These are phyloP conservation scores for Parotocinclus haroldoi DNA, from an alignment of 2,797 vertebrate species.

Conservation along the genomic window DNA sequence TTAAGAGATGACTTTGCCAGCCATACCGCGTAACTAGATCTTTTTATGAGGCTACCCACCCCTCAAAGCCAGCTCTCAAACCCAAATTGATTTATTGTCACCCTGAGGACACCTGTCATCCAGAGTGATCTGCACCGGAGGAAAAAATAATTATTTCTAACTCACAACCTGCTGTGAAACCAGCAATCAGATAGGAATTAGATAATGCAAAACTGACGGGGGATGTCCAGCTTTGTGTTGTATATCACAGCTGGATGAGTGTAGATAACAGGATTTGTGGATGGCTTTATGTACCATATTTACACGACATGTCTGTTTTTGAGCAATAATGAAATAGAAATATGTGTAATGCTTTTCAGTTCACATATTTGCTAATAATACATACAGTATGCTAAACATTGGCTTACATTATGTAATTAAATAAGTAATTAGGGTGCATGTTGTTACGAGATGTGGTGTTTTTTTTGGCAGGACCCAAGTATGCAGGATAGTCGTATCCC, in stretches of 20 bases:
- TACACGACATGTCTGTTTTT: background rate
- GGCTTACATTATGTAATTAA: too few species aligned
- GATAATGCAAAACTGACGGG: conserved; percentile 34
- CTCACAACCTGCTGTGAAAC: conserved; percentile 27
- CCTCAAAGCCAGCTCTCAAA: conserved; percentile 61
- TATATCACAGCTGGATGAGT: conserved; percentile 32
- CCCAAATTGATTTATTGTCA: conserved; percentile 64
- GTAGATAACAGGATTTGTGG: conserved; percentile 32
- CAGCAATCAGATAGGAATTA: conserved; percentile 37
- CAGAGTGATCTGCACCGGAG: conserved; percentile 29
- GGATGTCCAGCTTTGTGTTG: conserved; percentile 12
- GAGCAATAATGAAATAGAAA: too few species aligned
- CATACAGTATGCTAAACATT: too few species aligned
- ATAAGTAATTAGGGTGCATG: too few species aligned
- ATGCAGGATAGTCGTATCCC: too few species aligned
- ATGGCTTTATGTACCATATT: background rate
- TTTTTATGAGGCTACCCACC: conserved; percentile 56
- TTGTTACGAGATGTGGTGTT: too few species aligned
- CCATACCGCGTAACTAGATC: conserved; percentile 64
- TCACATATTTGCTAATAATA: too few species aligned
- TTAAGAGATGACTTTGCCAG: conserved; percentile 64
- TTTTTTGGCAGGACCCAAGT: too few species aligned
- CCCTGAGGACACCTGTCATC: conserved; percentile 65
- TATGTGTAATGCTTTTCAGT: too few species aligned
- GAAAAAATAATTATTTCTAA: conserved; percentile 23